Conservation (phyloP, 2,113 vertebrate genomes). For the Solea solea region DNA sequence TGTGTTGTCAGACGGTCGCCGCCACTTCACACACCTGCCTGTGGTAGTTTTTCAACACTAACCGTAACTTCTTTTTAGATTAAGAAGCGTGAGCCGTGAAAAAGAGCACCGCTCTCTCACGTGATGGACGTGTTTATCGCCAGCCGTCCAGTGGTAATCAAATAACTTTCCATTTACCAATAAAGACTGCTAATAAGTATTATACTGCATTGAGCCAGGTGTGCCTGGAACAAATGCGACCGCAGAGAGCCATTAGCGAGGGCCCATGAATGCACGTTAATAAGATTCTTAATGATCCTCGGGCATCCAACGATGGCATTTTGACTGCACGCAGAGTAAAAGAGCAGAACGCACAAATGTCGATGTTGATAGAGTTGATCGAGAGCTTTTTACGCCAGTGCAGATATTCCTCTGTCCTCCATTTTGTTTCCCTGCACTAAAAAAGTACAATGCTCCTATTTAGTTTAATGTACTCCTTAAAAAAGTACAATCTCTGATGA, state of each 20-base stretch:
- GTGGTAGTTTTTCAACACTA: neutral
- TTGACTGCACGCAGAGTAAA: slow-evolving; percentile 38
- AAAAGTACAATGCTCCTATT: neutral
- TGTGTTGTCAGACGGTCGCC: neutral
- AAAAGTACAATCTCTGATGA: too few species aligned
- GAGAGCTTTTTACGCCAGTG: slow-evolving; percentile 1
- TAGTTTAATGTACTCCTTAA: neutral
- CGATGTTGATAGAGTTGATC: slow-evolving; percentile 26
- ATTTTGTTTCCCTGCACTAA: neutral
- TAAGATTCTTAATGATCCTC: slow-evolving; percentile 60
- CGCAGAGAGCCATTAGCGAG: slow-evolving; percentile 47
- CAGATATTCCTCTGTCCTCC: neutral
- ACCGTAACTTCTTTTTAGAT: slow-evolving; percentile 17
- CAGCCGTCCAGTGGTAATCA: slow-evolving; percentile 19
- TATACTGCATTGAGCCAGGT: slow-evolving; percentile 26
- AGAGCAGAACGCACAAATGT: slow-evolving; percentile 21
- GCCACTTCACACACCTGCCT: neutral
- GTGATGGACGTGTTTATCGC: neutral
- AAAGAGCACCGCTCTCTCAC: neutral
- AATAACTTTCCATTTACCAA: slow-evolving; percentile 18
- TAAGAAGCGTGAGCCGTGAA: neutral
- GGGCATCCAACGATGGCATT: slow-evolving; percentile 34
- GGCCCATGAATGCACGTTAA: slow-evolving; percentile 47
- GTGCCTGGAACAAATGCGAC: slow-evolving; percentile 45
- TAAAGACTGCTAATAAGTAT: slow-evolving; percentile 7